Evolutionary conservation across 2,113 vertebrate species (phyloP), one percentile per base, ranked within the genome.

Genomic region (Saimiri boliviensis): DNA sequence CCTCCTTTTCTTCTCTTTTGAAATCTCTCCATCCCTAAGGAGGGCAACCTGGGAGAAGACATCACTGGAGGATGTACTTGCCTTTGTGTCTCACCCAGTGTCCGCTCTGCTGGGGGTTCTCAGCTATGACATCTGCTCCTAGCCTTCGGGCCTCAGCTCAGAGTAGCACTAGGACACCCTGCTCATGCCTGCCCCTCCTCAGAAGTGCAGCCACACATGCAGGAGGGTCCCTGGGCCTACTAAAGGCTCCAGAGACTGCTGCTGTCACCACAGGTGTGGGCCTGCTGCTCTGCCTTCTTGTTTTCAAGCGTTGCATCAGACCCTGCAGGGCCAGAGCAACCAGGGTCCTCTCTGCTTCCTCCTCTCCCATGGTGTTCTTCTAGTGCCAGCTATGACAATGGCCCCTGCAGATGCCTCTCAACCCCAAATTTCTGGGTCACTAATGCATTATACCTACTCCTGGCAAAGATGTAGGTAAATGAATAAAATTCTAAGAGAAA

Each of bases 401-500:
- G 82, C 49, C n/a, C 81, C 40, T 86, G 9, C 23, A 71, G 47
- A 40, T 8, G 21, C 52, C 58, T 47, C 52, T 89, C 32, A 54
- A 47, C 4, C 13, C 27, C 49, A 68, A 81, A 82, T 42, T 13
- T 37, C 32, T 12, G 9, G 13, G 35, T 87, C 14, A 20, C 5
- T 32, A 79, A 73, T 20, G 19, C 45, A 49, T 82, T 92, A 20
- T 3, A 13, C 12, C 37, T 82, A 12, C 66, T 93, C 93, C n/a
- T n/a, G 13, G 54, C 23, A 94, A 85, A 92, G 66, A 94, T 4
- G 1, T 11, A 71, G 47, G 73, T 21, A 2, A 85, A 82, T 87
- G 37, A 89, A 90, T 9, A 19, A 91, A 54, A 83, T 35, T 70
- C 66, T 82, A 90, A 93, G 54, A 93, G 54, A 32, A 95, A 94